Conservation (phyloP, 1,140 invertebrate species). For the Monochamus saltuarius region DNA sequence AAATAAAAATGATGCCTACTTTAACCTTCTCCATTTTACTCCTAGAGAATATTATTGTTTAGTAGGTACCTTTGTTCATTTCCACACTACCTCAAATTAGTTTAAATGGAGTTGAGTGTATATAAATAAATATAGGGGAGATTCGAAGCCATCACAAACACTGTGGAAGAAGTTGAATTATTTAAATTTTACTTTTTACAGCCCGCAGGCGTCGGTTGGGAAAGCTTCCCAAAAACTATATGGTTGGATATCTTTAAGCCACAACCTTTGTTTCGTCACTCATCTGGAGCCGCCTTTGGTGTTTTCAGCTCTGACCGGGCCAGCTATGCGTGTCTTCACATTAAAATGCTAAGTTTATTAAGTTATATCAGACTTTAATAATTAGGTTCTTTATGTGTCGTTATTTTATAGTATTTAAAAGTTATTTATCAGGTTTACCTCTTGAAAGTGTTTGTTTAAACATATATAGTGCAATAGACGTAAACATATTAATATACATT, state of each 20-base stretch:
- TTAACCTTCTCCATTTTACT: too few species aligned
- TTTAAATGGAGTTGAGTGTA: too few species aligned
- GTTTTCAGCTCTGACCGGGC: slow-evolving; percentile 27
- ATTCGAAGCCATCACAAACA: too few species aligned
- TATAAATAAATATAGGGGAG: too few species aligned
- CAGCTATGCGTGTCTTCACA: slow-evolving; percentile 18
- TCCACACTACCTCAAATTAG: too few species aligned
- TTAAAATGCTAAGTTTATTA: slow-evolving; percentile 23
- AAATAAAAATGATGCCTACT: too few species aligned
- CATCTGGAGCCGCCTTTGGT: slow-evolving; percentile 23
- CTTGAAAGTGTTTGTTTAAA: slow-evolving; percentile 14
- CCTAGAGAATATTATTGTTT: too few species aligned
- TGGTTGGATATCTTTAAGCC: slow-evolving; percentile 30
- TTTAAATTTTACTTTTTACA: slow-evolving; percentile 16
- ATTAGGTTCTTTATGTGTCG: slow-evolving; percentile 28
- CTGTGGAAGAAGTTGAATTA: too few species aligned
- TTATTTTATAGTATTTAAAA: slow-evolving; percentile 29
- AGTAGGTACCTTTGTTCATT: too few species aligned
- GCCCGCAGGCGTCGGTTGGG: slow-evolving; percentile 31
- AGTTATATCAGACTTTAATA: slow-evolving; percentile 23
- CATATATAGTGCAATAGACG: slow-evolving; percentile 3
- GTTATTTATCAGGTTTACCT: slow-evolving; percentile 24
- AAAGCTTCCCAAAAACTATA: slow-evolving; percentile 27
- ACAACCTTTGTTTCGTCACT: slow-evolving; percentile 6
- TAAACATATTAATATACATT: too few species aligned